phyloP scores from a whole-genome alignment of 1,140 invertebrate species.

The Leucophenga varia region DNA sequence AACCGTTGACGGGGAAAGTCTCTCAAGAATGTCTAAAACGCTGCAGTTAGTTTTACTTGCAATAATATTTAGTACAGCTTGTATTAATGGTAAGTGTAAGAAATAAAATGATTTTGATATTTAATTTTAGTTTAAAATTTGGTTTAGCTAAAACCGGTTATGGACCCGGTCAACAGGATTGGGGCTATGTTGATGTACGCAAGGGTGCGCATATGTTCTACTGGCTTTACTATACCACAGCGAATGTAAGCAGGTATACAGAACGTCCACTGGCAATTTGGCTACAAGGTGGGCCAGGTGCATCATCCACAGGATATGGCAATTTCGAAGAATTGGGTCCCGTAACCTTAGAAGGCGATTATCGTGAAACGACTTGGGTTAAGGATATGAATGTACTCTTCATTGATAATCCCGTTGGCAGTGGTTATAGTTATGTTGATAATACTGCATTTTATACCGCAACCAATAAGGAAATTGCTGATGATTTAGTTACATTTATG shows the following conservation, averaged over 20 bases:
- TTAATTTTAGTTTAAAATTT: too few species aligned
- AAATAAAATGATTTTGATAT: too few species aligned
- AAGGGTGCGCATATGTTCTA: constrained; percentile 77
- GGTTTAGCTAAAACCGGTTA: constrained; percentile 57
- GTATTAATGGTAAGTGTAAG: too few species aligned
- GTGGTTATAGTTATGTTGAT: constrained; percentile 85
- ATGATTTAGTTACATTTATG: constrained; percentile 75
- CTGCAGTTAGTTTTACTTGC: too few species aligned
- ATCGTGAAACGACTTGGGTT: constrained; percentile 75
- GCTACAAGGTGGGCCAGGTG: constrained; percentile 77
- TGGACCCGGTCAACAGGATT: constrained; percentile 66
- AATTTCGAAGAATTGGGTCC: constrained; percentile 80
- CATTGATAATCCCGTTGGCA: constrained; percentile 86
- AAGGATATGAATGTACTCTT: constrained; percentile 79
- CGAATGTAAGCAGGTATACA: constrained; percentile 60
- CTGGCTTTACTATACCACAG: constrained; percentile 76
- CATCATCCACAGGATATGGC: constrained; percentile 74
- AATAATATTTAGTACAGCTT: too few species aligned
- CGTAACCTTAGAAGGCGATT: constrained; percentile 64
- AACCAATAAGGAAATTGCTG: constrained; percentile 73
- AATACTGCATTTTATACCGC: constrained; percentile 60
- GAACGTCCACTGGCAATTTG: constrained; percentile 74
- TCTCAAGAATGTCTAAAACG: too few species aligned
- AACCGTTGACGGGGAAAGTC: too few species aligned
- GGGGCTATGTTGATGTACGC: constrained; percentile 69